phyloP scores from a whole-genome alignment of 2,797 vertebrate species.

The Mallotus villosus region DNA sequence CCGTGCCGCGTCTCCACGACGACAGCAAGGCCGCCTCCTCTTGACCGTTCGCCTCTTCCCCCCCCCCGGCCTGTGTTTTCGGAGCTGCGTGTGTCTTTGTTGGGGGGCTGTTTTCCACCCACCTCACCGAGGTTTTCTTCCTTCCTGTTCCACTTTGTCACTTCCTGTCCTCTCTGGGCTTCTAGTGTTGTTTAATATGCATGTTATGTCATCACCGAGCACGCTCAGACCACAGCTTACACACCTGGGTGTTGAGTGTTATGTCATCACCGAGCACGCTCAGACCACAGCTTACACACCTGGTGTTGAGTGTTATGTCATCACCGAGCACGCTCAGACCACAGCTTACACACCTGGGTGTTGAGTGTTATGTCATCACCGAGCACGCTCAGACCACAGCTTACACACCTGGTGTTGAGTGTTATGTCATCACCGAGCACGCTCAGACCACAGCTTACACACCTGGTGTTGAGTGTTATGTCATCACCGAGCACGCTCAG shows the following conservation, averaged over 20 bases:
- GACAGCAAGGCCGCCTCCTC: slow-evolving; percentile 63
- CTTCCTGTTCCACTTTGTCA: slow-evolving; percentile 40
- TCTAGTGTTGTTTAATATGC: slow-evolving; percentile 31
- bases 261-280: slow-evolving; percentile 60
- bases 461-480: slow-evolving; percentile 46
- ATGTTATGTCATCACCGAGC: slow-evolving; percentile 66
- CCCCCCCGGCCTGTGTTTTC: background rate
- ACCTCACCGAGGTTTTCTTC: slow-evolving; percentile 2
- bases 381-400: slow-evolving; percentile 58
- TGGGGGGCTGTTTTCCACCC: too few species aligned
- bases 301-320: slow-evolving; percentile 50
- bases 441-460: slow-evolving; percentile 52
- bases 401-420: slow-evolving; percentile 42
- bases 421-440: slow-evolving; percentile 61
- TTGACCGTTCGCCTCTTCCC: slow-evolving; percentile 63
- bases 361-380: slow-evolving; percentile 53
- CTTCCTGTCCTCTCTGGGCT: slow-evolving; percentile 44
- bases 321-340: slow-evolving; percentile 58
- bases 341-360: slow-evolving; percentile 49
- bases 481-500: slow-evolving; percentile 59
- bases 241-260: slow-evolving; percentile 44
- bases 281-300: slow-evolving; percentile 49
- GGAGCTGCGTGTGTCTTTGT: too few species aligned
- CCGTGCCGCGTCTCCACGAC: slow-evolving; percentile 52
- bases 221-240: slow-evolving; percentile 54